phyloP scores from a whole-genome alignment of 2,888 invertebrate species.

The Drosophila prostipennis region DNA sequence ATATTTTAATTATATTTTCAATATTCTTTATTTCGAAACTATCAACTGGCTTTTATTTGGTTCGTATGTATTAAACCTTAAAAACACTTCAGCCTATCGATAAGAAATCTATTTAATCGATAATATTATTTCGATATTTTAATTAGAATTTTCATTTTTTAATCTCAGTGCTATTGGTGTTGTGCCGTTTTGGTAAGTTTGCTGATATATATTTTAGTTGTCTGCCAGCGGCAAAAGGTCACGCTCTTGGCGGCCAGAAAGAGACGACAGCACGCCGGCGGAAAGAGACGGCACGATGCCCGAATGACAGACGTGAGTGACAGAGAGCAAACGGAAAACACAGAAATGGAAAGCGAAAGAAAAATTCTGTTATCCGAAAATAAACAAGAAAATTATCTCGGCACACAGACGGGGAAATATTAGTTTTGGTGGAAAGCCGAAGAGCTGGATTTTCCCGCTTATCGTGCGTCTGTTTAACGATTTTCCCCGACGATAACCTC shows the following conservation, averaged over 20 bases:
- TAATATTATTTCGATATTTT: not conserved
- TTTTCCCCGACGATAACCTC: constrained; percentile 70
- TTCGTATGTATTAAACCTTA: too few species aligned
- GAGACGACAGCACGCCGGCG: not conserved
- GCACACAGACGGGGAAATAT: constrained; percentile 26
- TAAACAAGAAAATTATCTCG: constrained; percentile 49
- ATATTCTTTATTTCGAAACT: too few species aligned
- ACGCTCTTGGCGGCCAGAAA: constrained; percentile 44
- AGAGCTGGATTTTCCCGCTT: constrained; percentile 45
- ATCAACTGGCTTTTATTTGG: too few species aligned
- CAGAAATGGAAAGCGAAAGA: constrained; percentile 32
- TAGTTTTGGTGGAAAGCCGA: constrained; percentile 30
- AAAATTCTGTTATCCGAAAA: constrained; percentile 44
- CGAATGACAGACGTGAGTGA: constrained; percentile 26
- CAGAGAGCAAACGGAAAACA: constrained; percentile 20
- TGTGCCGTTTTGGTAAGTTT: constrained; percentile 15
- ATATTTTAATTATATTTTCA: too few species aligned
- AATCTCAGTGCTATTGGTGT: constrained; percentile 1
- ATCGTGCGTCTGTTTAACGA: constrained; percentile 56
- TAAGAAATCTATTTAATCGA: too few species aligned
- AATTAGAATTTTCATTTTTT: not conserved
- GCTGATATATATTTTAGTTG: constrained; percentile 41
- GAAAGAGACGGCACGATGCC: not conserved
- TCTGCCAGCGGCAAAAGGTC: constrained; percentile 35
- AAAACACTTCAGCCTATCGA: too few species aligned